Conservation (phyloP, 2,888 invertebrate genomes). For the Drosophila mimetica region DNA sequence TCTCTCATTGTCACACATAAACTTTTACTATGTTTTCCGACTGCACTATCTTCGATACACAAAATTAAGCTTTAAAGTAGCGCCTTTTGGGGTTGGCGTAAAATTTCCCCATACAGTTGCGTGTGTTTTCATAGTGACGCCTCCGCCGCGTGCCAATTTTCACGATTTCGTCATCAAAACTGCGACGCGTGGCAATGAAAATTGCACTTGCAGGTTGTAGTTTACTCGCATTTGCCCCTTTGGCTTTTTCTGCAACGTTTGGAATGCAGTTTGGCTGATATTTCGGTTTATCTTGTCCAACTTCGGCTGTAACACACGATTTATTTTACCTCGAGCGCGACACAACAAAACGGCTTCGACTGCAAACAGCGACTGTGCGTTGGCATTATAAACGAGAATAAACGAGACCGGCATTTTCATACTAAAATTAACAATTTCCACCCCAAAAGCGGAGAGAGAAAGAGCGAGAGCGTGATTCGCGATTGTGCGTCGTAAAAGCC, state of each 20-base stretch:
- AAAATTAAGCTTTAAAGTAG: conserved; percentile 29
- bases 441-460: conserved; percentile 33
- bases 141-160: conserved; percentile 54
- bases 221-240: background rate
- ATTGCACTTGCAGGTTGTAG: conserved; percentile 11
- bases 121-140: conserved; percentile 3
- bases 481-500: conserved; percentile 6
- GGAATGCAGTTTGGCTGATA: conserved; percentile 39
- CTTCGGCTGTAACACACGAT: conserved; percentile 34
- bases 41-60: conserved; percentile 24
- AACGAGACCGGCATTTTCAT: conserved; percentile 67
- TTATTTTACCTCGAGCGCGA: conserved; percentile 35
- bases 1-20: conserved; percentile 21
- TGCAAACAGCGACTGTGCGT: conserved; percentile 54
- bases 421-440: conserved; percentile 26
- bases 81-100: background rate
- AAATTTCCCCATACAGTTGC: background rate
- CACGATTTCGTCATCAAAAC: conserved; percentile 52
- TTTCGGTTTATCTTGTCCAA: conserved; percentile 28
- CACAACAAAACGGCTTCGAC: conserved; percentile 45
- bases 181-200: conserved; percentile 45
- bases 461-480: background rate
- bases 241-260: conserved; percentile 25
- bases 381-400: conserved; percentile 28
- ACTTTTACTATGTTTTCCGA: conserved; percentile 27